Base-by-base conservation (phyloP, 2,888 invertebrate genomes). In the Blastobasis adustella region DNA sequence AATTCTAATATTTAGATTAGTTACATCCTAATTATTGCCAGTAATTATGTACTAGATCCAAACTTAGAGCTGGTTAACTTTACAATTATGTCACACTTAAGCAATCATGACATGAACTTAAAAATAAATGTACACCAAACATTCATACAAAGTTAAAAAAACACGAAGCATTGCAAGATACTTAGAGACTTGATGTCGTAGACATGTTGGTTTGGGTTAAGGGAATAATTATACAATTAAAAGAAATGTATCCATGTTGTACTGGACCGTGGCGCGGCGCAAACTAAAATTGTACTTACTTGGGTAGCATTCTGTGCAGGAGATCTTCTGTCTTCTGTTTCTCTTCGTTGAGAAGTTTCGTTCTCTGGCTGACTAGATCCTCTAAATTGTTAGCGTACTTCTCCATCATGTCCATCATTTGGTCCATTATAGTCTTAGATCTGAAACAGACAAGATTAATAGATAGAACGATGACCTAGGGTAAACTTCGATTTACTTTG, bases 381-480 rank as follows among this genome's bases (percentile, higher is more conserved):
- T 98, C 98, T 83, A 98, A 92, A 89, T 98, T 96, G 80, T 96
- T 95, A 54, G 97, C 96, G 82, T 98, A 97, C 72, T 96, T 96
- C 79, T 97, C 98, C 97, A 98, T 97, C 96, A 97, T 97, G 67
- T 95, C 94, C 94, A 98, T 96, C 96, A 98, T 97, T 90, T 97
- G 96, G 82, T 98, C 97, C 96, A 97, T 96, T 65, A 97, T 96
- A 76, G 97, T 97, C 67, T 94, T 92, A 69, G 91, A 94, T 73
- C 95, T 95, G 69, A 48, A 42, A 42, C 1, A 7, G 40, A 40
- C 9, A 40, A n/a, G 23, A 23, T 23, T 23, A 23, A 23, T 23
- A 23, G 3, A 23, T 23, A 23, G 23, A 23, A 3, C 23, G 23
- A n/a, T 23, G 23, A 23, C 23, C 23, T 23, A 23, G 23, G 23